These are phyloP conservation scores for Trichechus manatus DNA, from an alignment of 2,113 vertebrate genomes.

Conservation along the genomic window DNA sequence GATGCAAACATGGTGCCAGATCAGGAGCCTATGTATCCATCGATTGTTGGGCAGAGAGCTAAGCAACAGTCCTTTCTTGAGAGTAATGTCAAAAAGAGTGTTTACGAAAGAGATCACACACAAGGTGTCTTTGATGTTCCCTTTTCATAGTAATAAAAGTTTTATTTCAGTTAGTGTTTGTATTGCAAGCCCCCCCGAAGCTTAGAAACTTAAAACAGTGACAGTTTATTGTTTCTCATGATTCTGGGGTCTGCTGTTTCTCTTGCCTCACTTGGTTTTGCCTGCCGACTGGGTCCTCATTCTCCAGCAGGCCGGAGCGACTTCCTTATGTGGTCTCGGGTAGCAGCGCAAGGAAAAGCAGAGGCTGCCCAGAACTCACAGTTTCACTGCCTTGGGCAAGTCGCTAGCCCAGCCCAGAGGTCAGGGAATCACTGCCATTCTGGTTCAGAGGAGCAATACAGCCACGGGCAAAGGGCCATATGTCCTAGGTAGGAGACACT, in stretches of 20 bases:
- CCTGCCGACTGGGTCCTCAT: background rate
- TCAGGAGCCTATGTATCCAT: background rate
- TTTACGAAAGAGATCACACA: background rate
- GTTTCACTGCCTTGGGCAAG: background rate
- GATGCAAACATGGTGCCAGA: background rate
- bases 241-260: background rate
- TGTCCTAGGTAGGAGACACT: accelerated
- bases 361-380: background rate
- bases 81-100: background rate
- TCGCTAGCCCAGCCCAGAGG: background rate
- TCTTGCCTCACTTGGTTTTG: background rate
- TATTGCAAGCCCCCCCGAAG: background rate
- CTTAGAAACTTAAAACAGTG: background rate
- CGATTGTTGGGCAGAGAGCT: background rate
- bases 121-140: background rate
- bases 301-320: background rate
- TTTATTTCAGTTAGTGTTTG: background rate
- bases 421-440: background rate
- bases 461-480: background rate
- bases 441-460: background rate
- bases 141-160: background rate
- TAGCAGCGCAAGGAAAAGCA: background rate
- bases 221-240: background rate
- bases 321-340: background rate
- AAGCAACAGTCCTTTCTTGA: background rate